Base-by-base conservation (phyloP, 2,888 invertebrate species). In the Drosophila atripex region DNA sequence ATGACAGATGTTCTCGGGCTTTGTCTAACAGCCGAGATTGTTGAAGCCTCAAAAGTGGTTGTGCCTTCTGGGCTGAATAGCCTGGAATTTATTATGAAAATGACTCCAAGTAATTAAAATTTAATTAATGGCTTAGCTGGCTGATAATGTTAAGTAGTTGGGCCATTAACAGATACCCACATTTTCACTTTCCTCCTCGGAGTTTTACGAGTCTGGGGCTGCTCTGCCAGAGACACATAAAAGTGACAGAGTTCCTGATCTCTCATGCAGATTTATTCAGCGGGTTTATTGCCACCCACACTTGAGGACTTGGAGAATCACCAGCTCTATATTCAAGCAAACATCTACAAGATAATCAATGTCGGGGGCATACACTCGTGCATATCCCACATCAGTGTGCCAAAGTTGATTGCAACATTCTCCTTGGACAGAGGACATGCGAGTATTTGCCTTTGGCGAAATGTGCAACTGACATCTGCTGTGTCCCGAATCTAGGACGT, bases 301-400 rank as follows among this genome's bases (percentile, higher is more conserved):
- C 30, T 16, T n/a, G n/a, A n/a, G 50, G 25, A 12, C 52, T 16
- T 43, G 56, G 43, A 47, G 41, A 23, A 58, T 41, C 30, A 14
- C 30, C 50, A 32, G 41, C 56, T 16, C 39, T 41, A 18, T 41
- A 38, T 52, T 35, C 73, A 51, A 68, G 47, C 61, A 66, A 82
- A 65, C 76, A 75, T 55, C 71, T 71, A 69, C 80, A 84, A 80
- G 68, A 80, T 78, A 87, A 72, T 83, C 87, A 83, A 77, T 77
- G 87, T 75, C 87, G 39, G 9, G 23, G 28, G 30, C 65, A 57
- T 75, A 75, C 68, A 63, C 57, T 38, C 54, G 12, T 41, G 9
- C 39, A 9, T 18, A 14, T 11, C 58, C 43, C 58, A 60, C 71
- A 59, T 70, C 78, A 73, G 60, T 63, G 55, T 87, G 78, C 68